A percentile compares a stretch with the other conserved stretches of the same genome.
phyloP scores from a whole-genome alignment of 2,113 vertebrate genomes.

The Pseudolaguvia tuberculata region DNA sequence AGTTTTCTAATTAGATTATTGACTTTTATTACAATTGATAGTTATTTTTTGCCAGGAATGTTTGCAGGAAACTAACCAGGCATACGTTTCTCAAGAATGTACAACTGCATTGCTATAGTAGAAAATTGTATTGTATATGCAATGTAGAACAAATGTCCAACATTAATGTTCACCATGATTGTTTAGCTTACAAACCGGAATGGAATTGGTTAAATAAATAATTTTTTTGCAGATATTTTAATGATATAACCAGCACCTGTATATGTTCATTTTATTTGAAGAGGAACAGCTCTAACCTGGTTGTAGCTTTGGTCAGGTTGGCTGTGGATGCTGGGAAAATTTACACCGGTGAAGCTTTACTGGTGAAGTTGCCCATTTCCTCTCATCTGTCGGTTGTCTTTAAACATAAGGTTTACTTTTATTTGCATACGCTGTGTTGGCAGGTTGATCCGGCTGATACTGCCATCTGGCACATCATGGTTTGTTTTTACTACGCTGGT shows the following conservation, averaged over 20 bases:
- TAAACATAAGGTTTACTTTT: not conserved
- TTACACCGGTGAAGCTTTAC: not conserved
- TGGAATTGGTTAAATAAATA: too few relatives aligned
- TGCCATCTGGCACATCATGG: conserved; percentile 10
- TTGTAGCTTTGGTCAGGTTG: not conserved
- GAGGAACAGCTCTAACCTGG: too few relatives aligned
- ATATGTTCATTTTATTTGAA: too few relatives aligned
- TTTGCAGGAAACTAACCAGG: too few relatives aligned
- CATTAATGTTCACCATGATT: too few relatives aligned
- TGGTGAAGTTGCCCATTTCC: not conserved
- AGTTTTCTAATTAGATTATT: not conserved
- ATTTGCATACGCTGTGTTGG: not conserved
- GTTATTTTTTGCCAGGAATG: not conserved
- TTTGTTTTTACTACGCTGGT: conserved; percentile 10
- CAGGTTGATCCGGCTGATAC: not conserved
- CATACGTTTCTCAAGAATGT: too few relatives aligned
- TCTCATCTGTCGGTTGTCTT: not conserved
- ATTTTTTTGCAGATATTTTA: too few relatives aligned
- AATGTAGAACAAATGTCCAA: too few relatives aligned
- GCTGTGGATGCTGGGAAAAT: conserved; percentile 1
- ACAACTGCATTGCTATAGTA: too few relatives aligned
- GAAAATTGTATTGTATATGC: too few relatives aligned
- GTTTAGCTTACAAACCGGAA: too few relatives aligned
- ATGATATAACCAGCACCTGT: too few relatives aligned
- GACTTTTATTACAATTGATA: not conserved